These are phyloP conservation scores for Mamestra brassicae DNA, from an alignment of 2,888 invertebrate species.

Conservation along the genomic window DNA sequence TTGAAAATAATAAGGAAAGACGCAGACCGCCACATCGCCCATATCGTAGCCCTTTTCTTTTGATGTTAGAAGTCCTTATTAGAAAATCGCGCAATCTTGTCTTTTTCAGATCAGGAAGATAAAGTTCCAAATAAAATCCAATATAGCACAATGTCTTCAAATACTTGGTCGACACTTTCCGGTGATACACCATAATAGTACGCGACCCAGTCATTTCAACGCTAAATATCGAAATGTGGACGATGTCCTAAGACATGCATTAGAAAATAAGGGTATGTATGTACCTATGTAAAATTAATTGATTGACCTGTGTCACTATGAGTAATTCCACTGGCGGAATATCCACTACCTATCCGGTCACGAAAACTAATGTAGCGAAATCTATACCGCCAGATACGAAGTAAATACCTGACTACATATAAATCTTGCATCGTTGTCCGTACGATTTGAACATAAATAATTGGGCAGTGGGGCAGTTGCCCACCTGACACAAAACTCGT, in stretches of 20 bases:
- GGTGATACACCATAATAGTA: conserved; percentile 71
- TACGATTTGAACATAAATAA: no score
- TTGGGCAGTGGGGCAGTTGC: no score
- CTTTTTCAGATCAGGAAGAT: conserved; percentile 80
- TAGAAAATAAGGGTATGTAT: conserved; percentile 73
- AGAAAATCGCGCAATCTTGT: neutral
- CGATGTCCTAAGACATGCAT: conserved; percentile 75
- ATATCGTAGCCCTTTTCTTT: neutral
- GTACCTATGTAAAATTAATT: neutral
- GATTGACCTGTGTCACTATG: no score
- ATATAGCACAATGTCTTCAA: conserved; percentile 70
- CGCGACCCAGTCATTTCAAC: conserved; percentile 49
- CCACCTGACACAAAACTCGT: no score
- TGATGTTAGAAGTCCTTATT: neutral
- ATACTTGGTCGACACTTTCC: conserved; percentile 77
- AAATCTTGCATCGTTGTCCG: no score
- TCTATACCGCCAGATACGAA: no score
- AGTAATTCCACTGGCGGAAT: neutral
- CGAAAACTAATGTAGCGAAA: no score
- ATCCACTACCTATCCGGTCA: no score
- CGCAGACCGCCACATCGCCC: no score
- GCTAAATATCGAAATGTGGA: conserved; percentile 75
- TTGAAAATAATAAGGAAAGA: no score
- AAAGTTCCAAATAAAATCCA: conserved; percentile 80
- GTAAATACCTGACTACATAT: no score